Conservation (phyloP, 2,113 vertebrate genomes). For the Glaucomys volans region DNA sequence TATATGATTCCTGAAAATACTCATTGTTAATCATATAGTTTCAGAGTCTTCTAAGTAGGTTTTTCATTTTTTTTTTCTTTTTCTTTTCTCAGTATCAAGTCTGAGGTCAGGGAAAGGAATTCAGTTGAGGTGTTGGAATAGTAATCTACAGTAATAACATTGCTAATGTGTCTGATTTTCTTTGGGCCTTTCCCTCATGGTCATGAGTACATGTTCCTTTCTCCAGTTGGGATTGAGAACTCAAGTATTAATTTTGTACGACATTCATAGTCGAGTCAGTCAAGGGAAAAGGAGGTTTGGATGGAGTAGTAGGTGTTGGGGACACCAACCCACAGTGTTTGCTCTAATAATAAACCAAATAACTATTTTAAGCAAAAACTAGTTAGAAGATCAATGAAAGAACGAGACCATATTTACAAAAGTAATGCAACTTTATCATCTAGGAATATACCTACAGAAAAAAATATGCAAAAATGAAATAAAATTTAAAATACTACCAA, state of each 20-base stretch:
- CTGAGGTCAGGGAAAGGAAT: not conserved
- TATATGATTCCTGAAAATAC: not conserved
- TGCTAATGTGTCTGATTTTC: not conserved
- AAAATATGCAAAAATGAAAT: not conserved
- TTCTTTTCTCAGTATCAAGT: not conserved
- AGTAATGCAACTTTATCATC: not conserved
- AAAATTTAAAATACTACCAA: not conserved
- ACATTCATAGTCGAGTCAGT: not conserved
- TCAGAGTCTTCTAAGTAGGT: not conserved
- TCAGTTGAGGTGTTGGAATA: not conserved
- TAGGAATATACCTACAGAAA: not conserved
- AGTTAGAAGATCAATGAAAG: not conserved
- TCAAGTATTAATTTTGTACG: not conserved
- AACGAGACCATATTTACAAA: not conserved
- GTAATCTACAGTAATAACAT: rapidly evolving
- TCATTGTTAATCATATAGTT: not conserved
- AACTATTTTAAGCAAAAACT: not conserved
- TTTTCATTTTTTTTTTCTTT: not conserved
- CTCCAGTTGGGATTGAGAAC: not conserved
- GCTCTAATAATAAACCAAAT: not conserved
- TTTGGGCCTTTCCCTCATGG: not conserved
- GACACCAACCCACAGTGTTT: not conserved
- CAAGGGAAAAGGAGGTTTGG: not conserved
- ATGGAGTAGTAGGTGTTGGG: not conserved
- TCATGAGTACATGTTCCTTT: not conserved